Percentiles rank a stretch among this genome's conserved stretches.
Evolutionary conservation across 2,888 invertebrate species (phyloP).

Genomic region (Hipparchia semele): DNA sequence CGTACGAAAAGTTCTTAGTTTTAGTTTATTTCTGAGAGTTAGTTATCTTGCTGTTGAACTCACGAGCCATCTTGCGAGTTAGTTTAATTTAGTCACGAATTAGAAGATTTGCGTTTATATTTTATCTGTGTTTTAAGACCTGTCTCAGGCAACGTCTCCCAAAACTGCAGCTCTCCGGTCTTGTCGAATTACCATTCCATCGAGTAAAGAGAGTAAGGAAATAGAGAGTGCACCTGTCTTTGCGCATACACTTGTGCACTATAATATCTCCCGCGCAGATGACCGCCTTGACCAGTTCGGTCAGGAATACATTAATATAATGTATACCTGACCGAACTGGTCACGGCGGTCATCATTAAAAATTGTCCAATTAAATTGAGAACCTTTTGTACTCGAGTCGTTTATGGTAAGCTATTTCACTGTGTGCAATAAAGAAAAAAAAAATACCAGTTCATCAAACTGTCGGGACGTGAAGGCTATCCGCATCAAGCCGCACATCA

Average conservation of each 20-base stretch:
- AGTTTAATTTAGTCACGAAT: neutral
- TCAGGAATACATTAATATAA: no score
- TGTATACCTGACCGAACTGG: no score
- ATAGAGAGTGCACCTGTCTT: no score
- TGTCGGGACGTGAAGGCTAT: constrained; percentile 20
- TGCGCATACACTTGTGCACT: no score
- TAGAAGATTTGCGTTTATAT: neutral
- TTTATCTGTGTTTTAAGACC: neutral
- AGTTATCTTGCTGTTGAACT: constrained; percentile 1
- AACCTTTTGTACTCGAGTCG: neutral
- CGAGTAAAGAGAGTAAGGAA: no score
- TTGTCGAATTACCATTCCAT: no score
- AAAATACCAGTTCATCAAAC: constrained; percentile 11
- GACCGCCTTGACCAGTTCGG: no score
- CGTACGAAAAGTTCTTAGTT: neutral
- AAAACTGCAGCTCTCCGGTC: no score
- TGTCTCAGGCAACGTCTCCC: no score
- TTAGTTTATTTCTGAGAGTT: neutral
- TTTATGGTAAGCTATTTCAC: constrained; percentile 3
- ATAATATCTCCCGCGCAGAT: no score
- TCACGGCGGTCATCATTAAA: no score
- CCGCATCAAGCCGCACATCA: constrained; percentile 47
- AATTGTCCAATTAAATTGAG: neutral
- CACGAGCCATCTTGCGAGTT: neutral
- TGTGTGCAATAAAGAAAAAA: neutral